These are phyloP conservation scores for Microplitis deprimator DNA, from an alignment of 2,888 invertebrate genomes.

Conservation along the genomic window DNA sequence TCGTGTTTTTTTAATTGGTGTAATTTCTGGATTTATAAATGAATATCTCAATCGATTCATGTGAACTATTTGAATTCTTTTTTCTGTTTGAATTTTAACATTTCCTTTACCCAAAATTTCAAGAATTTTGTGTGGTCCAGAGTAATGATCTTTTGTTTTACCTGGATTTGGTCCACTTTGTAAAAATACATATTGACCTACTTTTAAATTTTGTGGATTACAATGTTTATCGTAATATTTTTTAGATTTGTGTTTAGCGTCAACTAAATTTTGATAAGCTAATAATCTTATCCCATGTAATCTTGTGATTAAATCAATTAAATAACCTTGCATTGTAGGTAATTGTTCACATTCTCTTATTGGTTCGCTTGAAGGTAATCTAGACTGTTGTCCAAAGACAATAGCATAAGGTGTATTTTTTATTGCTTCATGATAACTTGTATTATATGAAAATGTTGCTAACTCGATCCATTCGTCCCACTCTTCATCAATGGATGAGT, in stretches of 20 bases:
- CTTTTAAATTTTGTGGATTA: slow-evolving; percentile 34
- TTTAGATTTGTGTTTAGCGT: slow-evolving; percentile 34
- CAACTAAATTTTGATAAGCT: slow-evolving; percentile 35
- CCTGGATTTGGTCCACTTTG: slow-evolving; percentile 30
- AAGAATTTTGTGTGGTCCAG: slow-evolving; percentile 32
- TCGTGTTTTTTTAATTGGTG: not conserved
- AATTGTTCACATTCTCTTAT: slow-evolving; percentile 21
- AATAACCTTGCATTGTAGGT: slow-evolving; percentile 36
- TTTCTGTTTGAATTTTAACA: slow-evolving; percentile 14
- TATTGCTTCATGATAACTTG: slow-evolving; percentile 30
- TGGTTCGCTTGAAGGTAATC: slow-evolving; percentile 21
- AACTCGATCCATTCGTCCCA: slow-evolving; percentile 49
- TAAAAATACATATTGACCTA: slow-evolving; percentile 36
- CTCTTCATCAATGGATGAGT: slow-evolving; percentile 33
- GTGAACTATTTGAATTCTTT: slow-evolving; percentile 27
- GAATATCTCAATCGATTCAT: slow-evolving; percentile 37
- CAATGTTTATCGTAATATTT: slow-evolving; percentile 39
- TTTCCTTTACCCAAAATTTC: slow-evolving; percentile 34
- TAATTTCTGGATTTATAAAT: slow-evolving; percentile 23
- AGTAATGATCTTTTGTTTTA: slow-evolving; percentile 28
- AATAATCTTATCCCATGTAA: slow-evolving; percentile 16
- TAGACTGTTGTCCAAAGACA: slow-evolving; percentile 31
- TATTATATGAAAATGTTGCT: slow-evolving; percentile 36
- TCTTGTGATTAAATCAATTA: slow-evolving; percentile 28
- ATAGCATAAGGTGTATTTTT: slow-evolving; percentile 31